Percentiles rank a stretch among this genome's conserved stretches.
These are phyloP conservation scores for Aulostomus chinensis DNA, from an alignment of 2,797 vertebrate genomes.

Conservation along the genomic window DNA sequence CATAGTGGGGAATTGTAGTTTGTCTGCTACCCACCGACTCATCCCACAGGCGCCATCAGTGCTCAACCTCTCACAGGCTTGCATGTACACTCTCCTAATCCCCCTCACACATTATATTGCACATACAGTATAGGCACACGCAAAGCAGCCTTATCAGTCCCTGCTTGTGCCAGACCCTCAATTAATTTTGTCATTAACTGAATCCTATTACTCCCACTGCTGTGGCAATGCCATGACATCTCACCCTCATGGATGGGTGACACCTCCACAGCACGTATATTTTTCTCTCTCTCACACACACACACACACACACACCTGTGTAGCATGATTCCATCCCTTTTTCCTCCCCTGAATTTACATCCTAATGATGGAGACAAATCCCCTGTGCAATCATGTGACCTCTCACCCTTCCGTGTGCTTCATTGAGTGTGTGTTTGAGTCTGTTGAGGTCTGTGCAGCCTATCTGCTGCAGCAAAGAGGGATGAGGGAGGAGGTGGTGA, in stretches of 20 bases:
- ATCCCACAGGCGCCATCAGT: conserved; percentile 58
- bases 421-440: conserved; percentile 3
- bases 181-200: conserved; percentile 71
- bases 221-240: conserved; percentile 26
- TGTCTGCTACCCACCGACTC: conserved; percentile 62
- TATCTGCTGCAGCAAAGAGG: conserved; percentile 17
- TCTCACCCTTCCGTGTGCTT: conserved; percentile 29
- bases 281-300: not conserved
- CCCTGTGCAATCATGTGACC: conserved; percentile 47
- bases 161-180: conserved; percentile 51
- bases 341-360: conserved; percentile 58
- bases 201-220: conserved; percentile 59
- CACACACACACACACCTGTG: conserved; percentile 2
- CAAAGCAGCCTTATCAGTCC: conserved; percentile 50
- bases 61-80: conserved; percentile 63
- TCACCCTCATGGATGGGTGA: conserved; percentile 25
- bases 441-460: conserved; percentile 18
- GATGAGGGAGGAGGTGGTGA: conserved; percentile 20
- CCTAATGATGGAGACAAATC: conserved; percentile 57
- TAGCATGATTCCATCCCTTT: conserved; percentile 17
- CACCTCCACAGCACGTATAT: conserved; percentile 14
- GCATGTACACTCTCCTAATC: conserved; percentile 45
- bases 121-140: conserved; percentile 12
- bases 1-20: conserved; percentile 55
- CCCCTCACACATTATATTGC: conserved; percentile 13